Evolutionary conservation across 2,113 vertebrate species (phyloP).

Genomic region (Heterocephalus glaber): DNA sequence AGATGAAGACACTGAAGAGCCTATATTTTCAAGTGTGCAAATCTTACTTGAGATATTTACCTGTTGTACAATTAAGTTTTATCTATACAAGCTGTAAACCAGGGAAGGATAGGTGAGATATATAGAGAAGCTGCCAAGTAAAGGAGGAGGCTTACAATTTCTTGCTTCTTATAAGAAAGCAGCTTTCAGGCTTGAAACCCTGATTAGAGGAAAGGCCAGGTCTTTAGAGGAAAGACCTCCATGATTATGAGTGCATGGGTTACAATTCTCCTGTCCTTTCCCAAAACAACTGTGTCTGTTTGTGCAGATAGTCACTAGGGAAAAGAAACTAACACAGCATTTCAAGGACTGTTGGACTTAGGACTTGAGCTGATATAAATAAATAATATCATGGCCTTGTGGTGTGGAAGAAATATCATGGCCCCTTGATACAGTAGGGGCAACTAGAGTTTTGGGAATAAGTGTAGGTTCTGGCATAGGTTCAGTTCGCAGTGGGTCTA

Average conservation of each 20-base stretch:
- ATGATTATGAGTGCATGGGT: background rate
- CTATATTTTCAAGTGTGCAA: background rate
- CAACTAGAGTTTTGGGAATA: background rate
- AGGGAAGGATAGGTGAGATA: background rate
- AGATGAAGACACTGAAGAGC: background rate
- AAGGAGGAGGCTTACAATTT: background rate
- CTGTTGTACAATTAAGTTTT: background rate
- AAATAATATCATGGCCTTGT: background rate
- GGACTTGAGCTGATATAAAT: background rate
- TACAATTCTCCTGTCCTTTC: background rate
- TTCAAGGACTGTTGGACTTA: background rate
- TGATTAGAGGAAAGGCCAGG: background rate
- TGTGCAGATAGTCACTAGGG: background rate
- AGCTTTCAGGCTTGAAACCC: background rate
- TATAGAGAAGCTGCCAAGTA: background rate
- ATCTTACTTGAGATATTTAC: background rate
- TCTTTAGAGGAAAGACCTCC: background rate
- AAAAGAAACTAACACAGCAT: background rate
- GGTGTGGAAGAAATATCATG: background rate
- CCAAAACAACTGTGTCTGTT: background rate
- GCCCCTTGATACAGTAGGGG: background rate
- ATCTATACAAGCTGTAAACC: background rate
- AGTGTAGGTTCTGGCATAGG: background rate
- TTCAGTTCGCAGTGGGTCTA: background rate
- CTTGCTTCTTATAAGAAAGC: background rate